Evolutionary conservation across 2,797 vertebrate genomes (phyloP).

Genomic region (Pangasius krempfi): DNA sequence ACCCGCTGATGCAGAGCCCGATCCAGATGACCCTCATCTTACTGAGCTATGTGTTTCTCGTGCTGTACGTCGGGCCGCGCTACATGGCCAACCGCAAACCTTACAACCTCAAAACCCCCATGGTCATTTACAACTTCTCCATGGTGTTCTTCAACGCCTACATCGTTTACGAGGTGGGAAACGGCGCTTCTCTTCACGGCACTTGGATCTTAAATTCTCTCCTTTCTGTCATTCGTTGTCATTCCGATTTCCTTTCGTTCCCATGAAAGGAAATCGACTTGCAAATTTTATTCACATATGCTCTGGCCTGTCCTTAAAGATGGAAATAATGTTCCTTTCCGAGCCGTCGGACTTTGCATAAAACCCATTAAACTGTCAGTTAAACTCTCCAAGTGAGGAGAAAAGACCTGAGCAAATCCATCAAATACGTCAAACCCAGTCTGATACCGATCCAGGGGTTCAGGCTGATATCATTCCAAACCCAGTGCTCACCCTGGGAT

Average conservation of each 20-base stretch:
- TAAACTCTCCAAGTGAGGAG: background rate
- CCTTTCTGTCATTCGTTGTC: no score
- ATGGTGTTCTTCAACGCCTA: slow-evolving; percentile 88
- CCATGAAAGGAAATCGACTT: background rate
- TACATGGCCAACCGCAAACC: slow-evolving; percentile 94
- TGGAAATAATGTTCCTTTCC: background rate
- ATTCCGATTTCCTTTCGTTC: no score
- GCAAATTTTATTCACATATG: background rate
- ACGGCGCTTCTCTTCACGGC: no score
- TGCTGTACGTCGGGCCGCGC: slow-evolving; percentile 85
- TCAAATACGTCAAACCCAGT: background rate
- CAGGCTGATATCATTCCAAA: background rate
- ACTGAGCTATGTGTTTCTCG: slow-evolving; percentile 82
- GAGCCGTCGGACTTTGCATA: background rate
- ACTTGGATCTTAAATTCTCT: background rate
- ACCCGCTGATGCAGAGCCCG: slow-evolving; percentile 88
- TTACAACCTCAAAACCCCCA: slow-evolving; percentile 83
- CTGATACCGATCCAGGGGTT: background rate
- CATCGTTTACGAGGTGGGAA: slow-evolving; percentile 92
- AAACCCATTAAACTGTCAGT: background rate
- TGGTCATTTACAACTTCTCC: slow-evolving; percentile 91
- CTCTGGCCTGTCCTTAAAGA: background rate
- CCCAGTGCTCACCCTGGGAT: background rate
- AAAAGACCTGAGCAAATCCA: background rate
- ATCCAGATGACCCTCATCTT: slow-evolving; percentile 84